A percentile compares a stretch with the other conserved stretches of the same genome.
Evolutionary conservation across 2,888 invertebrate species (phyloP).

Genomic region (Carcina quercana): DNA sequence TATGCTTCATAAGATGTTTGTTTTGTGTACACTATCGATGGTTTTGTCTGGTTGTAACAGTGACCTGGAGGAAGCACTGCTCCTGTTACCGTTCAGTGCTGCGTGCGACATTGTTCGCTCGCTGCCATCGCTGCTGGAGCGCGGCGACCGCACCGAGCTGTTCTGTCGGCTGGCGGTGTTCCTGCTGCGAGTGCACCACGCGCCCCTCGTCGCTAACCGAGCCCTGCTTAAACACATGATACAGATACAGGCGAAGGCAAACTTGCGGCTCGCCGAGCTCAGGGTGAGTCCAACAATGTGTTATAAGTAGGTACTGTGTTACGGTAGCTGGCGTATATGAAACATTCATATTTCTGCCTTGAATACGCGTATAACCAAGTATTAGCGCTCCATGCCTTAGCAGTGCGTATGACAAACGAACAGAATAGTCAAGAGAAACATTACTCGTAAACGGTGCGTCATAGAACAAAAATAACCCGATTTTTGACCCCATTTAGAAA

Average conservation of each 20-base stretch:
- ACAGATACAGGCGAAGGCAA: constrained; percentile 75
- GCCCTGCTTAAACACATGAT: constrained; percentile 79
- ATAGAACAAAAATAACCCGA: too few species aligned
- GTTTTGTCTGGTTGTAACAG: constrained; percentile 52
- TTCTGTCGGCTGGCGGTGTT: constrained; percentile 85
- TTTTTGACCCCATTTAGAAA: too few species aligned
- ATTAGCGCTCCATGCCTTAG: too few species aligned
- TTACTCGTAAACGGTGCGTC: too few species aligned
- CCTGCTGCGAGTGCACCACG: constrained; percentile 83
- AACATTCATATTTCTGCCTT: too few species aligned
- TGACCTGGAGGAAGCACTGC: constrained; percentile 92
- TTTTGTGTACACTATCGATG: neutral
- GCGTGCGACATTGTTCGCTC: constrained; percentile 85
- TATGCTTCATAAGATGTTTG: too few species aligned
- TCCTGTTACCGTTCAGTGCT: constrained; percentile 88
- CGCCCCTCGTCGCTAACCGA: constrained; percentile 83
- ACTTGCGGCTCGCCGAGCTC: constrained; percentile 72
- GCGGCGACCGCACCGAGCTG: constrained; percentile 84
- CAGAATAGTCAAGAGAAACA: too few species aligned
- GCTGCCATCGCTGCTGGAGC: constrained; percentile 79
- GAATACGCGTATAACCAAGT: too few species aligned
- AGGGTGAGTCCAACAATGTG: constrained; percentile 78
- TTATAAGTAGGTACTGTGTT: too few species aligned
- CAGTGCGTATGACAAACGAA: too few species aligned
- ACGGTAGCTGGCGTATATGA: too few species aligned